phyloP scores from a whole-genome alignment of 2,888 invertebrate genomes.

The Heliconius erato region DNA sequence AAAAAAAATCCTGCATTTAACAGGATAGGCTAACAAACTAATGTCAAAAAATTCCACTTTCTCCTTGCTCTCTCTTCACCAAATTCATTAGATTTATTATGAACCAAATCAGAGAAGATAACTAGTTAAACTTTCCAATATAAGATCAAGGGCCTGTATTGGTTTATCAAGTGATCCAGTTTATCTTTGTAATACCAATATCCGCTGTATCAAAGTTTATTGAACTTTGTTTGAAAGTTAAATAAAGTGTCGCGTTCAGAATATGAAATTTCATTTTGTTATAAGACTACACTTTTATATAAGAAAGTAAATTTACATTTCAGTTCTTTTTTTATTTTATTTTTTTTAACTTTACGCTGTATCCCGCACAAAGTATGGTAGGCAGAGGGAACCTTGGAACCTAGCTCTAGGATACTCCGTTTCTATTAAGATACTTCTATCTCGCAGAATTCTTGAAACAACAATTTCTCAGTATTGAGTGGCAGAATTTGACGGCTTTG shows the following conservation, averaged over 20 bases:
- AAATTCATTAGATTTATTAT: background rate
- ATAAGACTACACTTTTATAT: background rate
- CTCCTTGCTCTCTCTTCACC: too few species aligned
- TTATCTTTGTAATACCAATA: constrained; percentile 19
- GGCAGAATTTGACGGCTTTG: too few species aligned
- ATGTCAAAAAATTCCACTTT: too few species aligned
- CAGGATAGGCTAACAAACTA: too few species aligned
- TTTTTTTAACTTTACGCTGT: too few species aligned
- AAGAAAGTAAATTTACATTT: background rate
- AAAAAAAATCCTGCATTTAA: background rate
- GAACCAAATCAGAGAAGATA: background rate
- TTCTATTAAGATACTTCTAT: too few species aligned
- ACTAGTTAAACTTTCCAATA: background rate
- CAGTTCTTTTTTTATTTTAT: background rate
- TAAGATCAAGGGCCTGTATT: constrained; percentile 4
- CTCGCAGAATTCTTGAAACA: too few species aligned
- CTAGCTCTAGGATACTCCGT: too few species aligned
- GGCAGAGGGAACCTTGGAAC: too few species aligned
- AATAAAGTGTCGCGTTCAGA: background rate
- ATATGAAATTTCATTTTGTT: constrained; percentile 19
- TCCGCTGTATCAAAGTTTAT: constrained; percentile 21
- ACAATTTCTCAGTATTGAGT: too few species aligned
- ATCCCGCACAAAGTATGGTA: too few species aligned
- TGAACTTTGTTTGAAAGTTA: constrained; percentile 17
- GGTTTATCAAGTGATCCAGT: background rate